A percentile compares a stretch with the other conserved stretches of the same genome.
phyloP scores from a whole-genome alignment of 1,140 invertebrate genomes.

The Teleopsis dalmanni region DNA sequence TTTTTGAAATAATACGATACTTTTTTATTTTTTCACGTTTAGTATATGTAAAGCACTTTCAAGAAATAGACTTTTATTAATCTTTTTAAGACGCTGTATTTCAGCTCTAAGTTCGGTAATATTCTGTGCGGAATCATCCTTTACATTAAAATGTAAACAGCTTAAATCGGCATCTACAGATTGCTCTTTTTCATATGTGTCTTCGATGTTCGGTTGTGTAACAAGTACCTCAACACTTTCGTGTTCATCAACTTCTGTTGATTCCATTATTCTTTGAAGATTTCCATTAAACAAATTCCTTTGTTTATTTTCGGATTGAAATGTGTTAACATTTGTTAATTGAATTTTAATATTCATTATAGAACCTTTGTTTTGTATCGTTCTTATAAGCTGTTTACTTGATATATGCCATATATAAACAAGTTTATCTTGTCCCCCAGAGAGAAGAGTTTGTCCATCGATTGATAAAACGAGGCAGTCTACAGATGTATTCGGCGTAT shows the following conservation, averaged over 20 bases:
- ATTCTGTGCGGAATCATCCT: slow-evolving; percentile 14
- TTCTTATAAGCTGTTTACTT: slow-evolving; percentile 63
- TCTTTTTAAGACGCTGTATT: slow-evolving; percentile 45
- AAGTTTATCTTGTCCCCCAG: slow-evolving; percentile 63
- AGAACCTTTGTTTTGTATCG: slow-evolving; percentile 61
- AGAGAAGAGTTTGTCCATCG: slow-evolving; percentile 60
- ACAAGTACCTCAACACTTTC: slow-evolving; percentile 33
- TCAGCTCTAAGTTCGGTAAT: slow-evolving; percentile 36
- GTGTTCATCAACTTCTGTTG: slow-evolving; percentile 19
- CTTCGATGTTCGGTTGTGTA: slow-evolving; percentile 9
- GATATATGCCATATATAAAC: slow-evolving; percentile 73
- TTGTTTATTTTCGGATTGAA: slow-evolving; percentile 37
- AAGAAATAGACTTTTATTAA: slow-evolving; percentile 48
- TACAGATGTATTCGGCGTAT: slow-evolving; percentile 53
- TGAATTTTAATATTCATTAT: slow-evolving; percentile 63
- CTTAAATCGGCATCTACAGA: too few species aligned
- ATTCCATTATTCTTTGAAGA: slow-evolving; percentile 35
- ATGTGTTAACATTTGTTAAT: slow-evolving; percentile 46
- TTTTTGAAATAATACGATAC: slow-evolving; percentile 2
- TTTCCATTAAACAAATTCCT: slow-evolving; percentile 43
- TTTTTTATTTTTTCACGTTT: slow-evolving; percentile 11
- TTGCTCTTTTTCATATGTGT: neutral
- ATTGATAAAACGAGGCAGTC: slow-evolving; percentile 62
- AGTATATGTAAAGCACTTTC: slow-evolving; percentile 42
- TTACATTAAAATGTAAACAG: too few species aligned